Percentiles rank a stretch among this genome's conserved stretches.
These are phyloP conservation scores for Taphrorychus bicolor DNA, from an alignment of 2,888 invertebrate species.

Conservation along the genomic window DNA sequence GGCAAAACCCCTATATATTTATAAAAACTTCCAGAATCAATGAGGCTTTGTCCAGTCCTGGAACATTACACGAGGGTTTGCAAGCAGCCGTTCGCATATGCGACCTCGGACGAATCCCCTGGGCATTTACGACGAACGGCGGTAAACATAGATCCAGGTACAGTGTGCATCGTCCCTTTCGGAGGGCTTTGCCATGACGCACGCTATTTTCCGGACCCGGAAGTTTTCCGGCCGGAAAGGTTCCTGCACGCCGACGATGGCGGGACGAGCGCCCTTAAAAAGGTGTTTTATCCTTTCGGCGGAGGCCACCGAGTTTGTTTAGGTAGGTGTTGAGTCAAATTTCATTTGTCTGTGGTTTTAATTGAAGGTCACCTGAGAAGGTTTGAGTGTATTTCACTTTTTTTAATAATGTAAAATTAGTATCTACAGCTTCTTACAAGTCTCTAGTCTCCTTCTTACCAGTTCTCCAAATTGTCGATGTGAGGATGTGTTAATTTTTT, in stretches of 20 bases:
- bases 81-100: slow-evolving; percentile 18
- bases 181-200: slow-evolving; percentile 30
- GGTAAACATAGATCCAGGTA: slow-evolving; percentile 26
- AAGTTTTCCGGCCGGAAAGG: slow-evolving; percentile 23
- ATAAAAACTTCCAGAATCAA: slow-evolving; percentile 23
- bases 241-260: slow-evolving; percentile 20
- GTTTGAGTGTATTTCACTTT: no score
- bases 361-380: no score
- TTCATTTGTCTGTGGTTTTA: not conserved
- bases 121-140: slow-evolving; percentile 17
- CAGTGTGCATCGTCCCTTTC: slow-evolving; percentile 28
- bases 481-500: no score
- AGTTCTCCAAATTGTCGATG: no score
- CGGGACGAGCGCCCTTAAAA: slow-evolving; percentile 6
- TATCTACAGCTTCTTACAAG: no score
- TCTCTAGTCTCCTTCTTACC: no score
- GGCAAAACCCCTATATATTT: not conserved
- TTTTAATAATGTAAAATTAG: no score
- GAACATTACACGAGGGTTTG: slow-evolving; percentile 33
- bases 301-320: slow-evolving; percentile 34
- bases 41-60: slow-evolving; percentile 29
- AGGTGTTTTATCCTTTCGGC: slow-evolving; percentile 32
- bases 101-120: slow-evolving; percentile 21
- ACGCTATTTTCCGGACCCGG: slow-evolving; percentile 27
- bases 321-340: slow-evolving; percentile 7